Evolutionary conservation across 2,888 invertebrate genomes (phyloP).

Genomic region (Tachystola acroxantha): DNA sequence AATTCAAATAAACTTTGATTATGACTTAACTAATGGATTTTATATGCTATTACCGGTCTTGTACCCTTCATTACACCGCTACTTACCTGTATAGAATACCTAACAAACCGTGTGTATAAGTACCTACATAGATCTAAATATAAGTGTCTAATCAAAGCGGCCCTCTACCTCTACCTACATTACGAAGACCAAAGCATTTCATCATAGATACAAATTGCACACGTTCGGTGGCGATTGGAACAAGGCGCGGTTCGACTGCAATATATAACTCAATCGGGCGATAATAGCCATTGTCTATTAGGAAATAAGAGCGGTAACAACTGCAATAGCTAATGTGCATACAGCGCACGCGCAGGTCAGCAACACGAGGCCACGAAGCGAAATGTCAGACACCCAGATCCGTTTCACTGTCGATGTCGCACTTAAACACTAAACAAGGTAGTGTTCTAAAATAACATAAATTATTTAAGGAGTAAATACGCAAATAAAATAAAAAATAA

Average conservation of each 20-base stretch:
- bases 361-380: slow-evolving; percentile 56
- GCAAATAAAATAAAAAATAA: no score
- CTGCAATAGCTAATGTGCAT: slow-evolving; percentile 22
- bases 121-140: no score
- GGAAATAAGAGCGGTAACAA: slow-evolving; percentile 25
- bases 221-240: slow-evolving; percentile 39
- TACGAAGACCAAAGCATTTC: slow-evolving; percentile 9
- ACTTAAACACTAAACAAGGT: slow-evolving; percentile 15
- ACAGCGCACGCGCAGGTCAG: slow-evolving; percentile 49
- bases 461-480: neutral
- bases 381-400: slow-evolving; percentile 65
- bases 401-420: slow-evolving; percentile 38
- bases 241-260: slow-evolving; percentile 33
- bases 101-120: no score
- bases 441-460: slow-evolving; percentile 8
- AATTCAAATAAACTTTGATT: no score
- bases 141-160: no score
- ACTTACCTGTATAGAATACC: no score
- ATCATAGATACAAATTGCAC: slow-evolving; percentile 38
- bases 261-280: slow-evolving; percentile 11
- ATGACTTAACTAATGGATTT: no score
- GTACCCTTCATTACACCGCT: no score
- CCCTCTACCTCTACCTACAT: no score
- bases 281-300: slow-evolving; percentile 23
- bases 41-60: no score